Conservation (phyloP, 2,113 vertebrate species). For the Pelecanoides urinatrix region DNA sequence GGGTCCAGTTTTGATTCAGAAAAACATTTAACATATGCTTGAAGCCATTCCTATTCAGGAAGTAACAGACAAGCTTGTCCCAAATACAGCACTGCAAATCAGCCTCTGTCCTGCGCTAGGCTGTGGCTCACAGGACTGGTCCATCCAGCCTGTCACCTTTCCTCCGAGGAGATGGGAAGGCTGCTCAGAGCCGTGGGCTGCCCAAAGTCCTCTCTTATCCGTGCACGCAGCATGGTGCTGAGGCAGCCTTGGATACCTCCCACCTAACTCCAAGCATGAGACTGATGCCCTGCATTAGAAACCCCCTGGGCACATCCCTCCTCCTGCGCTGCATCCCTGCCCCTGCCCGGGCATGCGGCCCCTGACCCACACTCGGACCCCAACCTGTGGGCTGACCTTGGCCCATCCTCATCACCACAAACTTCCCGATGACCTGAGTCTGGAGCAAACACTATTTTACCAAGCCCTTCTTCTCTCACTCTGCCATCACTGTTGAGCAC, state of each 20-base stretch:
- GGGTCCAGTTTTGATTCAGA: background rate
- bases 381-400: accelerated
- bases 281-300: background rate
- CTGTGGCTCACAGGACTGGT: background rate
- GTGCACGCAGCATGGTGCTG: background rate
- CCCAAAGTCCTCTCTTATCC: background rate
- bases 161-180: background rate
- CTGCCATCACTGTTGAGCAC: background rate
- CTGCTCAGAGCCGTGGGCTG: background rate
- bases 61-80: background rate
- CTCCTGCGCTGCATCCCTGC: background rate
- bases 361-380: background rate
- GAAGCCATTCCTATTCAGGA: background rate
- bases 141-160: background rate
- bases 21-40: background rate
- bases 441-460: background rate
- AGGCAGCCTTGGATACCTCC: background rate
- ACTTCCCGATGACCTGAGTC: background rate
- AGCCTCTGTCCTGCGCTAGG: accelerated
- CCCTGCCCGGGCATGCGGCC: background rate
- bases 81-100: background rate
- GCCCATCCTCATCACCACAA: background rate
- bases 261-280: background rate
- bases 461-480: background rate
- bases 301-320: background rate